Evolutionary conservation across 1,140 invertebrate genomes (phyloP), one percentile per base, ranked within the genome.

Genomic region (Drosophila cardini): DNA sequence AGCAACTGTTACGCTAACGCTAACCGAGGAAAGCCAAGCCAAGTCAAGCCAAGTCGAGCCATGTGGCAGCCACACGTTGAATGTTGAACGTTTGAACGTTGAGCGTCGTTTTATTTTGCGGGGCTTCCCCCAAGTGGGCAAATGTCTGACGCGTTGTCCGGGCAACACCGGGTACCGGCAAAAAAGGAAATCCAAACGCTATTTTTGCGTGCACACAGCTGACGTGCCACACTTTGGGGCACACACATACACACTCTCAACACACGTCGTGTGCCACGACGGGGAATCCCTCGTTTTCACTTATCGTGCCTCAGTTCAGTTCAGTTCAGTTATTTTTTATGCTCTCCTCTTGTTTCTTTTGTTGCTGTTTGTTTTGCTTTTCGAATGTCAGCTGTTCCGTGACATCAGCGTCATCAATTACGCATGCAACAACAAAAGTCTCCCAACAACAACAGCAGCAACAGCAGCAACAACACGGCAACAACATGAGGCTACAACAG

Each of bases 341-440:
- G 50, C 46, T 53, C 46, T 53, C 30, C 48, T 8, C 42, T 16
- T 42, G 21, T 65, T 58, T 56, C 13, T 36, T 67, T 70, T 62
- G 21, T 30, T 34, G 46, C 10, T 53, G n/a, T 53, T 60, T 36
- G 42, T 58, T 62, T 63, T 70, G 61, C 43, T 74, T 61, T 50
- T 74, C 67, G 65, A 86, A 82, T 82, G 76, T 82, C 83, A 86
- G 83, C 83, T 87, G 83, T 86, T 70, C 50, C 48, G 10, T 45
- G 53, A 32, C 63, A 63, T 52, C 75, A 62, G 55, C 70, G 78
- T 70, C 83, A 87, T 84, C 80, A 84, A 84, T 87, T 87, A 87
- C 84, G 80, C 84, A 87, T 83, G 84, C 84, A 87, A 83, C 78
- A 78, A 72, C 52, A 57, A 70, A 43, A 45, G 57, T 55, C 15